A percentile compares a stretch with the other conserved stretches of the same genome.
phyloP scores from a whole-genome alignment of 2,888 invertebrate species.

The Julus scandinavius region DNA sequence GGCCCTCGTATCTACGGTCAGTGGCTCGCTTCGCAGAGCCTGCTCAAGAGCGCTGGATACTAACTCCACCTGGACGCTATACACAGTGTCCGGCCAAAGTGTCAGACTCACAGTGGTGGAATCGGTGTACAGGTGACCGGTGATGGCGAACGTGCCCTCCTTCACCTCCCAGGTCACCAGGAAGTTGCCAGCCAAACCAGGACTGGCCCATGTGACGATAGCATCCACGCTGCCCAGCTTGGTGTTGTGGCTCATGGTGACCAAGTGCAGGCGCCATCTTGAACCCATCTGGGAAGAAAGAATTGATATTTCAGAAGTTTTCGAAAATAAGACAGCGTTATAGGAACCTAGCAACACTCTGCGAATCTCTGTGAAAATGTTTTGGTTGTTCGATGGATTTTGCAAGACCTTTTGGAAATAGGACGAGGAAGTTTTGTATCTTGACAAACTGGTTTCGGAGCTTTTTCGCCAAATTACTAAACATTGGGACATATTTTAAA shows the following conservation, averaged over 20 bases:
- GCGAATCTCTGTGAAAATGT: too few species aligned
- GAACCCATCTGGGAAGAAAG: background rate
- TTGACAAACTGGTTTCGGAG: too few species aligned
- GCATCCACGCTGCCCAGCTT: slow-evolving; percentile 52
- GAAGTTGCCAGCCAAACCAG: slow-evolving; percentile 70
- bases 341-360: too few species aligned
- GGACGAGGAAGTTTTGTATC: too few species aligned
- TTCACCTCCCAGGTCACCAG: slow-evolving; percentile 83
- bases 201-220: slow-evolving; percentile 54
- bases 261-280: slow-evolving; percentile 49
- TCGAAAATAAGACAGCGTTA: too few species aligned
- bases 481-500: too few species aligned
- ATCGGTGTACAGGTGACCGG: slow-evolving; percentile 84
- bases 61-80: slow-evolving; percentile 78
- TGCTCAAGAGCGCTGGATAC: slow-evolving; percentile 21
- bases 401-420: too few species aligned
- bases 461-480: too few species aligned
- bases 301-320: background rate
- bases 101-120: slow-evolving; percentile 81
- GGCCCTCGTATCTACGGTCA: slow-evolving; percentile 39
- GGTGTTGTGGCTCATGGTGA: slow-evolving; percentile 49
- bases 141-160: slow-evolving; percentile 79
- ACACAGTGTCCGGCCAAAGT: slow-evolving; percentile 82
- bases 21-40: slow-evolving; percentile 52
- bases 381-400: too few species aligned